Evolutionary conservation across 2,113 vertebrate species (phyloP).

Genomic region (Oreochromis spilurus): DNA sequence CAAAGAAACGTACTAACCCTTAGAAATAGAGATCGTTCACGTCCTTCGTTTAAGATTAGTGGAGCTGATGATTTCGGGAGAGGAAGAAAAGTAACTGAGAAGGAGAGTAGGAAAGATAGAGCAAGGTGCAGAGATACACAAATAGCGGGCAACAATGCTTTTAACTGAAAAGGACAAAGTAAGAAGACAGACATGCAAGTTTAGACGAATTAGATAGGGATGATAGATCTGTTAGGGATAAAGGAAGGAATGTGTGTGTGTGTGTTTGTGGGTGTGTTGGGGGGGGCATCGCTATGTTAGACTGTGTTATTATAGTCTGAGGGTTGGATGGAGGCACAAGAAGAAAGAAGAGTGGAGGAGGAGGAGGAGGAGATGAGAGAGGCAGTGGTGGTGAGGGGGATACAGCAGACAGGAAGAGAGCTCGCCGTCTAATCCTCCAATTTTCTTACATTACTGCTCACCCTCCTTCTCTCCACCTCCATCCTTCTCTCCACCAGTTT

Average conservation of each 20-base stretch:
- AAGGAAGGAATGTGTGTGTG: background rate
- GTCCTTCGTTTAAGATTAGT: background rate
- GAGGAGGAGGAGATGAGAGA: background rate
- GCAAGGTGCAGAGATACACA: background rate
- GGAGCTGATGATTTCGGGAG: background rate
- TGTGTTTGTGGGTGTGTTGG: background rate
- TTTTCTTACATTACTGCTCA: slow-evolving; percentile 71
- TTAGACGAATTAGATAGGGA: background rate
- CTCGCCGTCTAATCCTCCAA: slow-evolving; percentile 72
- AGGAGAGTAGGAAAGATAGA: background rate
- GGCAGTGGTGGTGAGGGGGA: background rate
- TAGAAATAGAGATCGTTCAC: background rate
- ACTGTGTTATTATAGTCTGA: slow-evolving; percentile 63
- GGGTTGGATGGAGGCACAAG: slow-evolving; percentile 46
- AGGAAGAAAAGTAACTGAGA: background rate
- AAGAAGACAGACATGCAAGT: background rate
- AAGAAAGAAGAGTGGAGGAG: slow-evolving; percentile 17
- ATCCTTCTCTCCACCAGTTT: background rate
- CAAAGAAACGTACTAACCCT: background rate
- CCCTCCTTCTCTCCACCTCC: slow-evolving; percentile 30
- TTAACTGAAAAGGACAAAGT: slow-evolving; percentile 16
- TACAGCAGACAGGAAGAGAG: slow-evolving; percentile 69
- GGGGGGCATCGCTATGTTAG: slow-evolving; percentile 41
- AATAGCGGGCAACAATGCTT: slow-evolving; percentile 14
- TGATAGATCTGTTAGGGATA: slow-evolving; percentile 52